These are phyloP conservation scores for Neotoma lepida DNA, from an alignment of 2,113 vertebrate species.

Conservation along the genomic window DNA sequence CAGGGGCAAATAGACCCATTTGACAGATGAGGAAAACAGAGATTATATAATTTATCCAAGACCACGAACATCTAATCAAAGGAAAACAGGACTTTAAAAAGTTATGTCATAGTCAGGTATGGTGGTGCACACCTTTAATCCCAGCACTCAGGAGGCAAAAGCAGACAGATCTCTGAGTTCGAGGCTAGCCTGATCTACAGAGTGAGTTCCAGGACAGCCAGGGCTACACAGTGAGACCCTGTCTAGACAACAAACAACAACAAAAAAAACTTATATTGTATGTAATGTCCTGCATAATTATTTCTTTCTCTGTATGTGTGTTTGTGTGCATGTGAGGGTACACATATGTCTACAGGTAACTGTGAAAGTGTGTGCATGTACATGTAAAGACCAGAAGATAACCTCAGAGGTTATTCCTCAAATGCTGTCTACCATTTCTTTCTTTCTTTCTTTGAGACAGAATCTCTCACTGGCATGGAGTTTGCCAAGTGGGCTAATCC, in stretches of 20 bases:
- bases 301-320: not conserved
- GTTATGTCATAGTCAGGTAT: not conserved
- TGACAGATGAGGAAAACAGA: conserved; percentile 40
- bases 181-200: not conserved
- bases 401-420: not conserved
- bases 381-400: not conserved
- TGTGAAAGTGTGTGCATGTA: not conserved
- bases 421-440: not conserved
- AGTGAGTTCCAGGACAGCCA: not conserved
- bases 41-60: not conserved
- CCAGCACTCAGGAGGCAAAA: not conserved
- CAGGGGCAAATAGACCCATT: not conserved
- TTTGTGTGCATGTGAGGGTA: not conserved
- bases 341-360: not conserved
- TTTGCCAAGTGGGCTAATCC: not conserved
- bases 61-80: not conserved
- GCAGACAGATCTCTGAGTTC: not conserved
- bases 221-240: not conserved
- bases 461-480: not conserved
- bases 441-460: not conserved
- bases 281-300: not conserved
- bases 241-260: not conserved
- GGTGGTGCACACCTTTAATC: not conserved
- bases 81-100: not conserved
- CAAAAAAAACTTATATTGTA: not conserved